A percentile compares a stretch with the other conserved stretches of the same genome.
Conservation (phyloP, 2,888 invertebrate species). For the Linnaemya tessellans region DNA sequence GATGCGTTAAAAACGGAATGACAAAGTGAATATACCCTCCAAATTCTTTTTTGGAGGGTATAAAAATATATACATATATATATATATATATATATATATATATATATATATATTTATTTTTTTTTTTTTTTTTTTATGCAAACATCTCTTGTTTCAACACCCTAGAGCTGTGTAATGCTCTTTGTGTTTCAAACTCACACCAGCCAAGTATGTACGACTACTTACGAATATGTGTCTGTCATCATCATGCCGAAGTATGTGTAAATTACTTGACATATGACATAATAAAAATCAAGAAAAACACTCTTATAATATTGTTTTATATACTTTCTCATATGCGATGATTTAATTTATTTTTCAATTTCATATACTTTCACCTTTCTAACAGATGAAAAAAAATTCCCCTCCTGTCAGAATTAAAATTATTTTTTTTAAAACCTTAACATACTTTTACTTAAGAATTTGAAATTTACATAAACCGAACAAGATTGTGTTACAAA, state of each 20-base stretch:
- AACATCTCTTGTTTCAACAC: no score
- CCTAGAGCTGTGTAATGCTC: no score
- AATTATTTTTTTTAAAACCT: neutral
- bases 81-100: no score
- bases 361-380: neutral
- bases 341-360: neutral
- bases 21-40: no score
- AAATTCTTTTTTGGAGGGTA: no score
- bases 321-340: constrained; percentile 10
- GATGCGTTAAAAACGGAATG: no score
- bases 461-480: neutral
- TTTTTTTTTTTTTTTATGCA: no score
- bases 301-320: constrained; percentile 26
- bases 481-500: neutral
- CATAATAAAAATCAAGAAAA: constrained; percentile 56
- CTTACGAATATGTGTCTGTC: neutral
- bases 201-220: neutral
- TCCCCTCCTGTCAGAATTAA: neutral
- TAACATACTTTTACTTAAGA: neutral
- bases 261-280: constrained; percentile 51
- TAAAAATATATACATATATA: no score
- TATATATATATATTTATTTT: no score
- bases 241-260: neutral
- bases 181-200: no score
- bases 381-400: neutral